phyloP scores from a whole-genome alignment of 2,888 invertebrate genomes.

The Formica aserva region DNA sequence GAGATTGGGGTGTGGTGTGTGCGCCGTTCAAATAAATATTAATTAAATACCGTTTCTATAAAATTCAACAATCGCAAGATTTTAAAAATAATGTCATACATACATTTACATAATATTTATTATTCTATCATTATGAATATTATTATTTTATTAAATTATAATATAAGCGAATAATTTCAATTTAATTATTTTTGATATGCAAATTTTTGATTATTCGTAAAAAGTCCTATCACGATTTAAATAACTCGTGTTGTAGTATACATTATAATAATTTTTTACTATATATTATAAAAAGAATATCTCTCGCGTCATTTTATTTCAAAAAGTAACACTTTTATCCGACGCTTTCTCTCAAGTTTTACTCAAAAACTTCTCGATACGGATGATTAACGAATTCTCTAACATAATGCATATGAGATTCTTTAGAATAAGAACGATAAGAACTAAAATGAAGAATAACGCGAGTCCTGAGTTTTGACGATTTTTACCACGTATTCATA shows the following conservation, averaged over 20 bases:
- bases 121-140: neutral
- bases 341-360: neutral
- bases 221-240: neutral
- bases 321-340: neutral
- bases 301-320: neutral
- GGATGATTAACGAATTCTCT: neutral
- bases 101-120: neutral
- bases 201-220: neutral
- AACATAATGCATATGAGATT: neutral
- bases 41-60: too few species aligned
- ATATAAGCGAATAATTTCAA: neutral
- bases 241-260: neutral
- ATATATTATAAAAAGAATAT: neutral
- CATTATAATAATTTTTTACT: neutral
- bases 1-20: neutral
- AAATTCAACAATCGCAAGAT: constrained; percentile 2
- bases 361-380: neutral
- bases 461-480: neutral
- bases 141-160: neutral
- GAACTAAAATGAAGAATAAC: neutral
- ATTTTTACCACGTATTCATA: too few species aligned
- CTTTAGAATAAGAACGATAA: neutral
- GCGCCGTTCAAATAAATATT: neutral
- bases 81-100: neutral
- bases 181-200: neutral